Evolutionary conservation across 2,113 vertebrate genomes (phyloP).

Genomic region (Charina bottae): DNA sequence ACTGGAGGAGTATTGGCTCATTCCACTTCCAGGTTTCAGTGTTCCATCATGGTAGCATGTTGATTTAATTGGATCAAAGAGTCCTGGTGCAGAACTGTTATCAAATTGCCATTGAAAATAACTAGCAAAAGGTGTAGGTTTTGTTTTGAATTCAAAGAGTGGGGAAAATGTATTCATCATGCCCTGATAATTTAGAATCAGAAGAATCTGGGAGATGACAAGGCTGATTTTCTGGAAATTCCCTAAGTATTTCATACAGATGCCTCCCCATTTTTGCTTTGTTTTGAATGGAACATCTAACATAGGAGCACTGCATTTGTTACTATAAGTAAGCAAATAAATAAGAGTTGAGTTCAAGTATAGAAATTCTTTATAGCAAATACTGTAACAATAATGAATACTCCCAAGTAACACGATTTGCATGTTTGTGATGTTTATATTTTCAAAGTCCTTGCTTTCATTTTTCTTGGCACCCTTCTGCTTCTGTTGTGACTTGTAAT

Average conservation of each 20-base stretch:
- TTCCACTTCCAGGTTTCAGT: background rate
- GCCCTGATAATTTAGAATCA: background rate
- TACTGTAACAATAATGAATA: conserved; percentile 9
- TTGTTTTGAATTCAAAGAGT: background rate
- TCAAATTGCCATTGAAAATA: background rate
- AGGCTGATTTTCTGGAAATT: background rate
- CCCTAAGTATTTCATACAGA: conserved; percentile 10
- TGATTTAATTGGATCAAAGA: background rate
- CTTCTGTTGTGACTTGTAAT: conserved; percentile 26
- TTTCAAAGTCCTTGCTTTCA: conserved; percentile 21
- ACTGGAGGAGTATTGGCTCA: background rate
- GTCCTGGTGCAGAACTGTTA: background rate
- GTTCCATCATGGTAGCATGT: background rate
- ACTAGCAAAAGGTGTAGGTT: background rate
- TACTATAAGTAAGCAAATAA: background rate
- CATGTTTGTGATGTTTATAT: background rate
- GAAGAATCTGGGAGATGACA: background rate
- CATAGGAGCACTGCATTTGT: background rate
- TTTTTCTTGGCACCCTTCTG: conserved; percentile 29
- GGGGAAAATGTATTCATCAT: background rate
- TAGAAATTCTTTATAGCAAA: background rate
- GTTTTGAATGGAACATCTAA: background rate
- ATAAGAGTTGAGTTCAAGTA: background rate
- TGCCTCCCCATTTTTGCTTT: background rate
- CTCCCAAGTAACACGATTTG: conserved; percentile 5